Evolutionary conservation across 2,888 invertebrate species (phyloP), one percentile per base, ranked within the genome.

Genomic region (Arrhopalites spinosus): DNA sequence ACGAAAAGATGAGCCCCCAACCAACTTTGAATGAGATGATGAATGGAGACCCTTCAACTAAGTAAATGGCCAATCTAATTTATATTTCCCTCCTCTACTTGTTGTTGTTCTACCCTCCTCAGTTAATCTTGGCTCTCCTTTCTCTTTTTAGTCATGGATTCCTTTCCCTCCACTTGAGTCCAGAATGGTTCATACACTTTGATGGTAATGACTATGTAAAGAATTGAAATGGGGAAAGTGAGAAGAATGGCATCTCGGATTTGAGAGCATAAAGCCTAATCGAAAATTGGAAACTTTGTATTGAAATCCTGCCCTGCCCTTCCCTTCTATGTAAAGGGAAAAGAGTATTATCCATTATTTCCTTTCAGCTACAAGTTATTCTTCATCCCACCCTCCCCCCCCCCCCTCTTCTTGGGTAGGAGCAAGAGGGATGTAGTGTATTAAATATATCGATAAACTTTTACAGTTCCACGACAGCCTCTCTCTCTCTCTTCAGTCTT

Each of bases 1-100:
- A 53, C 67, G 63, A 45, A 59, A 66, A 71, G 53, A 63, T 66
- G 69, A 71, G 69, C 64, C 66, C 7, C 20, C 36, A 47, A 43
- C 36, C 70, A 68, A 25, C 73, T 17, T 70, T 63, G 64, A 70
- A 75, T 73, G 56, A n/a, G 63, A 79, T 79, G 79, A 79, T 79
- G 77, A 77, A 79, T 79, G 56, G 72, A 66, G 67, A 63, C 68
- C 76, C 74, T 76, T 79, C 77, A 73, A 78, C 72, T 68, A 53
- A 59, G 30, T 79, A 76, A 78, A 78, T 79, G 77, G 75, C 75
- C 73, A 78, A 67, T 79, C 78, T 78, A 79, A 79, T 79, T 79
- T 78, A 78, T 79, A 77, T 74, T 36, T 3, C 11, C 5, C 25
- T 59, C 25, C 59, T 27, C 27, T 59, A 20, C 27, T 25, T 25